Evolutionary conservation across 92 coral and sea anemone genomes (phyloP).

Genomic region (Chrysogorgia sp.): DNA sequence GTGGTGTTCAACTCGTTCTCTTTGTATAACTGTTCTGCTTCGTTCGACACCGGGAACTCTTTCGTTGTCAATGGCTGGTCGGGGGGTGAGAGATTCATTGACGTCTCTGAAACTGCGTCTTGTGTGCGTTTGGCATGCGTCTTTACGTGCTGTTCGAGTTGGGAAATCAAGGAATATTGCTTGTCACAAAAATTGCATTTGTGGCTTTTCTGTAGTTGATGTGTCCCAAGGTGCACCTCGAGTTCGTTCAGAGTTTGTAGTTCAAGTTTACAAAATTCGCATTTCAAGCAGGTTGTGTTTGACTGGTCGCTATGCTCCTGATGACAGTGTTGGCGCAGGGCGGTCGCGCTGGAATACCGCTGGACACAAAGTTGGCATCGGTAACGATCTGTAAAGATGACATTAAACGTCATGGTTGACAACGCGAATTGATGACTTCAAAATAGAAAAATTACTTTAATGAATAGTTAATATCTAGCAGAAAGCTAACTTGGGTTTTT

Average conservation of each 20-base stretch:
- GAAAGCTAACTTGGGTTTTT: too few species aligned
- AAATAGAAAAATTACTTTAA: too few species aligned
- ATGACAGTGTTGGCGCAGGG: constrained; percentile 43
- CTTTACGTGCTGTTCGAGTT: constrained; percentile 30
- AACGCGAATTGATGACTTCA: too few species aligned
- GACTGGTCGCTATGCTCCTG: constrained; percentile 49
- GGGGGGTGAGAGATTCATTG: too few species aligned
- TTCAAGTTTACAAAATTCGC: constrained; percentile 74
- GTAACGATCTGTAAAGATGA: constrained; percentile 8
- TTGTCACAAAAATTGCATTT: constrained; percentile 27
- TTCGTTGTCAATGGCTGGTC: neutral
- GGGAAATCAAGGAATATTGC: constrained; percentile 18
- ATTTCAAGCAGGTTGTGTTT: constrained; percentile 53
- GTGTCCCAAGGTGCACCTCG: constrained; percentile 27
- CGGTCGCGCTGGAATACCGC: constrained; percentile 29
- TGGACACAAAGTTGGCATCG: constrained; percentile 39
- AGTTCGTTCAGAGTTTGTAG: constrained; percentile 18
- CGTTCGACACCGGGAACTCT: neutral
- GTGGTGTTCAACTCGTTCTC: neutral
- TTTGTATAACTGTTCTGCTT: neutral
- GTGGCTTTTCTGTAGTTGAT: constrained; percentile 29
- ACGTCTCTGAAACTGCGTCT: neutral
- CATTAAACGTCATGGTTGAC: neutral
- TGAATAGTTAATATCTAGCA: too few species aligned
- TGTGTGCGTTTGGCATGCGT: neutral